Base-by-base conservation (phyloP, 2,113 vertebrate species). In the Myrmecobius fasciatus region DNA sequence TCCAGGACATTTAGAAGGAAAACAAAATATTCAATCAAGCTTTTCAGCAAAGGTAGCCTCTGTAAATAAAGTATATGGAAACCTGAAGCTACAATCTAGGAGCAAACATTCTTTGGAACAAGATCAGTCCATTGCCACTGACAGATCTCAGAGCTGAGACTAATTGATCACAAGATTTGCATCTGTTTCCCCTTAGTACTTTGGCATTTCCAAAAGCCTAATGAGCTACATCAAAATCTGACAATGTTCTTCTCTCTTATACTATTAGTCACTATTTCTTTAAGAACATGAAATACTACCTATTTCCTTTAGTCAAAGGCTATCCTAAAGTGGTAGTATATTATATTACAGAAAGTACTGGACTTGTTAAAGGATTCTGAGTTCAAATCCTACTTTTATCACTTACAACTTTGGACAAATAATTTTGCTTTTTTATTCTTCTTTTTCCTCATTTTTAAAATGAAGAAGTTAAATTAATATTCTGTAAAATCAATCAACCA, bases 41-140 rank as follows among this genome's bases (percentile, higher is more conserved):
- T 93, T 75, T 91, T 54, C 36, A 43, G 89, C 52, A 91, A 52
- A 48, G 43, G 26, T 8, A 83, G 91, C 43, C 92, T 95, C 53
- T 36, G 1, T n/a, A 88, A 94, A 52, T 91, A 94, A 90, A 53
- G 67, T 93, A 56, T 95, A 90, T 91, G 48, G 49, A 90, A 92
- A 90, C 56, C 43, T 53, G 52, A 91, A 91, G 53, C 56, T 48
- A 94, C 0, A 90, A n/a, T 53, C 46, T 28, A 92, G 24, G 17
- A 90, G 46, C 25, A 25, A 95, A 89, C 91, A 92, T 94, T 52
- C 60, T 52, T 52, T 46, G 60, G 60, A 67, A 36, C 60, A 17
- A 67, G 31, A 67, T 12, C 31, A 67, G 12, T 17, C 36, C 12
- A 67, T 67, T n/a, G 60, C 60, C 54, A 67, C 12, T 36, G 14